Conservation (phyloP, 1,140 invertebrate species). For the Meloidogyne exigua region DNA sequence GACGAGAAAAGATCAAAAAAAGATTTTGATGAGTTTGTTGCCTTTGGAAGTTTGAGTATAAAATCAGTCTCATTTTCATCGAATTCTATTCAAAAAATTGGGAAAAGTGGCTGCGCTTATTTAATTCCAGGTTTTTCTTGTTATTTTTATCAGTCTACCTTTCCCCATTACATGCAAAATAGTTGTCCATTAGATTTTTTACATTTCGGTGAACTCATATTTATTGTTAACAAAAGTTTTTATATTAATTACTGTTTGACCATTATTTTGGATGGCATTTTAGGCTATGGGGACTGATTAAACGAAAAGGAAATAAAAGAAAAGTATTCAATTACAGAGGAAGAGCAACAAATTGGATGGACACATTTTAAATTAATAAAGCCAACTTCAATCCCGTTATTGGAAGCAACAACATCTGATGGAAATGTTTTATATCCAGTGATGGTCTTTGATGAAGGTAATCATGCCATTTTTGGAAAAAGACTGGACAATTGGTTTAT, state of each 20-base stretch:
- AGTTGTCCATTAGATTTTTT: too few species aligned
- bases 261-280: too few species aligned
- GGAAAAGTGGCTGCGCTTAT: neutral
- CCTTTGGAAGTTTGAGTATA: conserved; percentile 7
- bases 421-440: conserved; percentile 34
- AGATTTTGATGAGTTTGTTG: neutral
- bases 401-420: conserved; percentile 36
- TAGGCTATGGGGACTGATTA: too few species aligned
- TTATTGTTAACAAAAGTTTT: too few species aligned
- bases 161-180: too few species aligned
- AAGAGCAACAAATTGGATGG: neutral
- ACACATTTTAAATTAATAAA: conserved; percentile 14
- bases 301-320: too few species aligned
- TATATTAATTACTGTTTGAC: too few species aligned
- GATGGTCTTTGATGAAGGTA: conserved; percentile 31
- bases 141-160: too few species aligned
- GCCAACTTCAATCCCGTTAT: neutral
- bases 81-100: neutral
- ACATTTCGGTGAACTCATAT: too few species aligned
- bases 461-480: conserved; percentile 50
- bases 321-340: too few species aligned
- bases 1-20: neutral
- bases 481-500: conserved; percentile 75
- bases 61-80: neutral
- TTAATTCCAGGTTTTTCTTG: neutral